A percentile compares a stretch with the other conserved stretches of the same genome.
phyloP scores from a whole-genome alignment of 2,888 invertebrate species.

The Scaptomyza cyrtandrae region DNA sequence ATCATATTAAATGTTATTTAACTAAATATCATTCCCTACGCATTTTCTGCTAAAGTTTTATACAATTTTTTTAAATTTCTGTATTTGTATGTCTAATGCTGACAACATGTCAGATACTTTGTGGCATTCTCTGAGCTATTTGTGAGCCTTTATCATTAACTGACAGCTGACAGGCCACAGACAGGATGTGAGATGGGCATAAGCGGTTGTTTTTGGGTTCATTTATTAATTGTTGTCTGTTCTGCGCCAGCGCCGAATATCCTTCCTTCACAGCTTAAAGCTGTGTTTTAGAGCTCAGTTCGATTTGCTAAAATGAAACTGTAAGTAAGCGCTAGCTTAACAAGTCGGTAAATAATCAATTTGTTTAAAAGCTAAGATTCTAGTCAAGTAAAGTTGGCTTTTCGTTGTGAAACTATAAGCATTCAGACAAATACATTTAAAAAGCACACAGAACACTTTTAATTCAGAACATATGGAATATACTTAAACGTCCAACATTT shows the following conservation, averaged over 20 bases:
- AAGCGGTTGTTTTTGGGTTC: conserved; percentile 7
- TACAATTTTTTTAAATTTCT: not conserved
- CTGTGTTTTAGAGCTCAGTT: not conserved
- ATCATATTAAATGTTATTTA: no score
- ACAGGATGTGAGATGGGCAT: not conserved
- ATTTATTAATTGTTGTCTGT: not conserved
- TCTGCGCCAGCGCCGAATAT: not conserved
- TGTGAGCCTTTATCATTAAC: not conserved
- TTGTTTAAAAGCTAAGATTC: no score
- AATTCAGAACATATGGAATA: not conserved
- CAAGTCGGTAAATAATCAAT: no score
- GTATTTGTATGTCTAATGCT: not conserved
- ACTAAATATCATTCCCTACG: no score
- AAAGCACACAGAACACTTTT: not conserved
- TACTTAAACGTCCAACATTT: not conserved
- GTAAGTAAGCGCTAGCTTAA: not conserved
- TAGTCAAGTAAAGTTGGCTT: conserved; percentile 1
- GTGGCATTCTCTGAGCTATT: not conserved
- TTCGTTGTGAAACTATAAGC: not conserved
- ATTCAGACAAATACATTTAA: not conserved
- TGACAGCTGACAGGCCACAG: conserved; percentile 3
- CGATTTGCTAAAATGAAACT: not conserved
- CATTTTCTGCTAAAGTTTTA: no score
- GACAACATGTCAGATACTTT: not conserved
- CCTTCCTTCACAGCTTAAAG: not conserved